Evolutionary conservation across 2,113 vertebrate species (phyloP).

Genomic region (Lamprologus sp.): DNA sequence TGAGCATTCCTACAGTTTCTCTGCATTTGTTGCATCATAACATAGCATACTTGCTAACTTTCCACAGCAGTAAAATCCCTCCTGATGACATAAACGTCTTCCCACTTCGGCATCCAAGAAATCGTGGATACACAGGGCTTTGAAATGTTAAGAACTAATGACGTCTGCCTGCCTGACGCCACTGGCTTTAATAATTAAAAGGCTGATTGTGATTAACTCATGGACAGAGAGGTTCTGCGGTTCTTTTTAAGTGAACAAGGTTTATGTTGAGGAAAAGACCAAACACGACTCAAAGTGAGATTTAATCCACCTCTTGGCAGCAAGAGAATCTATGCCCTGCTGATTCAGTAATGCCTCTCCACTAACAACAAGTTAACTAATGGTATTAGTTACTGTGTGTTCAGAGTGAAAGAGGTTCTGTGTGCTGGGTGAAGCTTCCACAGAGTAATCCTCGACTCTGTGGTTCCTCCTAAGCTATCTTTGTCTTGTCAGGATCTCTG

Average conservation of each 20-base stretch:
- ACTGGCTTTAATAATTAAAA: not conserved
- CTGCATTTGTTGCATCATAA: not conserved
- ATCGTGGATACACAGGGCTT: not conserved
- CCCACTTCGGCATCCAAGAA: not conserved
- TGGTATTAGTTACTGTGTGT: slow-evolving; percentile 6
- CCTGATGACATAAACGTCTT: not conserved
- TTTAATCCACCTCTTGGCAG: not conserved
- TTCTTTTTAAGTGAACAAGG: not conserved
- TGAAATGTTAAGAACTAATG: not conserved
- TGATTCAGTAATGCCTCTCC: not conserved
- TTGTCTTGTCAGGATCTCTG: slow-evolving; percentile 12
- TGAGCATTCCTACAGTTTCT: not conserved
- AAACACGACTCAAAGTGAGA: not conserved
- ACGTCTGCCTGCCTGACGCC: not conserved
- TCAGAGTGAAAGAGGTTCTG: not conserved
- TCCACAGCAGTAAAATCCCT: not conserved
- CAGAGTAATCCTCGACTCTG: slow-evolving; percentile 38
- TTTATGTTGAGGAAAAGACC: not conserved
- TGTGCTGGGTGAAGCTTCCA: slow-evolving; percentile 46
- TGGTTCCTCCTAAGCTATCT: slow-evolving; percentile 21
- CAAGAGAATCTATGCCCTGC: not conserved
- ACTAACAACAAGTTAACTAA: slow-evolving; percentile 4
- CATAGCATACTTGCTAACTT: not conserved
- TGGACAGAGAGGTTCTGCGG: not conserved
- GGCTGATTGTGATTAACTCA: not conserved